Conservation (phyloP, 2,113 vertebrate genomes). For the Pongo abelii region DNA sequence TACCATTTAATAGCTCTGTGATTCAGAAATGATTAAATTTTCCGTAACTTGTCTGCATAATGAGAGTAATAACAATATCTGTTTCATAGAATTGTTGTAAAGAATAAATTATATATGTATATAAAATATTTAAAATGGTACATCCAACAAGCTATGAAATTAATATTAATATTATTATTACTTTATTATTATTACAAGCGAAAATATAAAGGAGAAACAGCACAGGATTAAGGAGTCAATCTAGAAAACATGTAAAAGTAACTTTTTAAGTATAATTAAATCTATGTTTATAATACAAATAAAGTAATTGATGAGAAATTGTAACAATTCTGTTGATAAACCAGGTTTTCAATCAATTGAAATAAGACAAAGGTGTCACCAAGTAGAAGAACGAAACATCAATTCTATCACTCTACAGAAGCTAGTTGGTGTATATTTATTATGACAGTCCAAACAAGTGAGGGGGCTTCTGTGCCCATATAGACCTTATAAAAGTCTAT, state of each 20-base stretch:
- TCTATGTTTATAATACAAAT: background rate
- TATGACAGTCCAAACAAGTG: background rate
- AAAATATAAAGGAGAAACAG: background rate
- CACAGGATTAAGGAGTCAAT: background rate
- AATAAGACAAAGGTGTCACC: background rate
- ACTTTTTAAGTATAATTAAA: background rate
- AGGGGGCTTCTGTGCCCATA: rapidly evolving
- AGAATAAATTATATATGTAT: background rate
- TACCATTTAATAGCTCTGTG: background rate
- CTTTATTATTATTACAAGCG: background rate
- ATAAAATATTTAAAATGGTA: background rate
- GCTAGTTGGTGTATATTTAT: background rate
- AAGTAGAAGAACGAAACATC: background rate
- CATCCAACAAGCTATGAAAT: background rate
- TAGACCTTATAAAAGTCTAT: background rate
- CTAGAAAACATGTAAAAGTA: background rate
- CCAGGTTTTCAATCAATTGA: background rate
- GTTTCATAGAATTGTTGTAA: background rate
- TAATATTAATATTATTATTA: background rate
- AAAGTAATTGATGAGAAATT: background rate
- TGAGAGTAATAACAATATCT: background rate
- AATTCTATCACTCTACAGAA: background rate
- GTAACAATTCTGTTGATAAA: background rate
- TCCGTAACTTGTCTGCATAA: background rate
- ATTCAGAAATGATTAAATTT: background rate